phyloP scores from a whole-genome alignment of 1,140 invertebrate genomes.

The Drosophila paulistorum region DNA sequence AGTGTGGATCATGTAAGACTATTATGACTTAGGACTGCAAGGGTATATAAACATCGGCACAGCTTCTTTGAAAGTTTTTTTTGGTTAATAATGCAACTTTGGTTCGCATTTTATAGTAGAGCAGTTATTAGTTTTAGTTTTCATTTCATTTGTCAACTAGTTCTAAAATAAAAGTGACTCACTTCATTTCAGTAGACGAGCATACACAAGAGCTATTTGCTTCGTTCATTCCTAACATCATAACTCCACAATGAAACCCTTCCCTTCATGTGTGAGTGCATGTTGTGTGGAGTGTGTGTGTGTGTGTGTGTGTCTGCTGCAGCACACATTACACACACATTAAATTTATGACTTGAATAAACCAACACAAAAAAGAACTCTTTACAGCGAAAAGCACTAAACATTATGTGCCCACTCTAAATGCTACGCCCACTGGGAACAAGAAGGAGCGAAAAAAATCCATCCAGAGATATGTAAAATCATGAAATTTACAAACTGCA shows the following conservation, averaged over 20 bases:
- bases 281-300: not conserved
- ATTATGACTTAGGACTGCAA: too few relatives aligned
- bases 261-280: not conserved
- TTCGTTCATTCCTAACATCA: not conserved
- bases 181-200: not conserved
- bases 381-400: conserved; percentile 79
- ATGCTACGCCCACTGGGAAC: conserved; percentile 29
- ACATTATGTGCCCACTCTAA: conserved; percentile 70
- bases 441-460: not conserved
- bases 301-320: conserved; percentile 45
- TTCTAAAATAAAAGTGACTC: not conserved
- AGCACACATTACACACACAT: conserved; percentile 70
- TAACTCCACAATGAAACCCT: not conserved
- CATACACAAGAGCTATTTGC: not conserved
- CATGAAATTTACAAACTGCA: conserved; percentile 11
- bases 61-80: too few relatives aligned
- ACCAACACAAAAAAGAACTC: conserved; percentile 43
- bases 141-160: too few relatives aligned
- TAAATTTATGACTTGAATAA: conserved; percentile 68
- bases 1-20: too few relatives aligned
- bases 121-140: too few relatives aligned
- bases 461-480: not conserved
- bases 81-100: too few relatives aligned
- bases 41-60: too few relatives aligned
- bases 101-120: too few relatives aligned